Conservation (phyloP, 2,113 vertebrate genomes). For the Ptychochromis oligacanthus region DNA sequence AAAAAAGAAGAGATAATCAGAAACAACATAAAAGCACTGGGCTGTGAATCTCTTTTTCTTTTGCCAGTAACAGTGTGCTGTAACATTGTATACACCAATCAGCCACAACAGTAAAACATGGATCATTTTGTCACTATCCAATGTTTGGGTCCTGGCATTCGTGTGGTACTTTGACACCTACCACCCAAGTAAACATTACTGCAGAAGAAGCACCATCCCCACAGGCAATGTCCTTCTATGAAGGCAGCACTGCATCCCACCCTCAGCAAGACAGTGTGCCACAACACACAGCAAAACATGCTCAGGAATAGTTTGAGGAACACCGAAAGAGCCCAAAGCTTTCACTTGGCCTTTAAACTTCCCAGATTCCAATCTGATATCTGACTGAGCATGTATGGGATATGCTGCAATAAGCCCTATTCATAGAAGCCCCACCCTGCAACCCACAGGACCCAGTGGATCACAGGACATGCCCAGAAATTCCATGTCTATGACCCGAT, state of each 20-base stretch:
- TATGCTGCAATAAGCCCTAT: background rate
- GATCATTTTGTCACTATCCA: background rate
- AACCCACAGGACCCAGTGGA: no score
- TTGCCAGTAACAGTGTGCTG: background rate
- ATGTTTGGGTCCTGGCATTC: background rate
- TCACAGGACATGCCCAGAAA: background rate
- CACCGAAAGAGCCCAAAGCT: background rate
- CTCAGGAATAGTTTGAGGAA: background rate
- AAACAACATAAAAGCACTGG: background rate
- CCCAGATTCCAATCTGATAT: no score
- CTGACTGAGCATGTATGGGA: background rate
- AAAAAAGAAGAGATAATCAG: slow-evolving; percentile 39
- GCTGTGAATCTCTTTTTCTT: background rate
- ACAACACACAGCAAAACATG: background rate
- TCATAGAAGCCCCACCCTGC: background rate
- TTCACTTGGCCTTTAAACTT: background rate
- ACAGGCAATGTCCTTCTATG: background rate
- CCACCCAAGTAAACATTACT: background rate
- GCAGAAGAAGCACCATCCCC: background rate
- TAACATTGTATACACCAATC: background rate
- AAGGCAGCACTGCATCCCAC: background rate
- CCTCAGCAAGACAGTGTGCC: background rate
- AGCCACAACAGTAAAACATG: background rate
- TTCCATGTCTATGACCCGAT: background rate
- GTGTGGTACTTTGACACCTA: slow-evolving; percentile 1